Evolutionary conservation across 2,888 invertebrate species (phyloP), one percentile per base, ranked within the genome.

Genomic region (Apamea anceps): DNA sequence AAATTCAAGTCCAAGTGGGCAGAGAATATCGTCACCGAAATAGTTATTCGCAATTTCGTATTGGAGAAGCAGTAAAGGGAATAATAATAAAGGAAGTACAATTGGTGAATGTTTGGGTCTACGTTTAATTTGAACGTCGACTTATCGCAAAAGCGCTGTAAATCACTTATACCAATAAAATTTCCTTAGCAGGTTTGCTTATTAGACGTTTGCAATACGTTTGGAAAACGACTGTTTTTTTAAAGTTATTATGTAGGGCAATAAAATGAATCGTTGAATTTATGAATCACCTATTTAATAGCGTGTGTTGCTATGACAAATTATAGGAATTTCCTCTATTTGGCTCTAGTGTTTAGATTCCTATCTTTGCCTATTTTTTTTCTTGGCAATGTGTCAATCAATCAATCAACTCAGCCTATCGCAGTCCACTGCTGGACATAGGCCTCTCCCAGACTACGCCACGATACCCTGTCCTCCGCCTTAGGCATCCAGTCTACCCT

Each of bases 21-120:
- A 92, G 90, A 91, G 93, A 93, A 94, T 94, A 94, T 93, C 92
- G 91, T 91, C 80, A 85, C 82, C 81, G 75, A 83, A 80, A 87
- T 85, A 63, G 87, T 78, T 82, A 85, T 81, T 79, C 66, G 75
- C 85, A 81, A 75, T 86, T 81, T 79, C 60, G 66, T 87, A 85
- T 87, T 81, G 85, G 85, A 84, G 81, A 77, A 85, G 70, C 85
- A 83, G 72, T 87, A 79, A 83, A 75, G 60, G 74, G 75, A 77
- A 87, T 83, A 80, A 85, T 85, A 83, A 83, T 87, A 87, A 85
- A 75, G 78, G 86, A 87, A 78, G 81, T 75, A 77, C 74, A 80
- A 80, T 77, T 77, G 82, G 75, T 77, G 76, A 81, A 84, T 88
- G 82, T 87, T 87, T 83, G 79, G 87, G 67, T 82, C 83, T 82